Base-by-base conservation (phyloP, 92 coral and sea anemone species). In the Epizoanthus illoricatus region DNA sequence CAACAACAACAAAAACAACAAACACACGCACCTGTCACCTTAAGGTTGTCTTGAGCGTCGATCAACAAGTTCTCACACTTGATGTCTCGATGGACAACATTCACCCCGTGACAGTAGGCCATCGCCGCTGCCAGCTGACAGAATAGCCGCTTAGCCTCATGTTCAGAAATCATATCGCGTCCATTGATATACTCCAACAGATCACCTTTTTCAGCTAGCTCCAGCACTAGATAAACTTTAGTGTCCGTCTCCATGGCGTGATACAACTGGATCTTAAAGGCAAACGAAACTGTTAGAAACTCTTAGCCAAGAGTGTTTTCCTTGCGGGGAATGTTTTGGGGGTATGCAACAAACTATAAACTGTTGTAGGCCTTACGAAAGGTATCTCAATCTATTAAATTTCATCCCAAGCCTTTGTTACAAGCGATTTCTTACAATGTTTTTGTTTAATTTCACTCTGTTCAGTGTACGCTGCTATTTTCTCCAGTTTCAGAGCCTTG, bases 181-280 rank as follows among this genome's bases (percentile, higher is more conserved):
- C 52, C 82, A 61, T 92, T 92, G 76, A 92, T 87, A 81, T 76
- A 92, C 55, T 92, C 94, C 8, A 92, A 81, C 20, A 92, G 84
- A 67, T 92, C 97, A 8, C 97, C 97, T 61, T 84, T 84, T 43
- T 90, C 89, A 5, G 93, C 97, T 23, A 90, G 76, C 75, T 92
- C 92, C 16, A 88, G 84, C 13, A 92, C 64, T 5, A 92, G 71
- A 78, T 83, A 92, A 2, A 90, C 97, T 76, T 90, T 92, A 57
- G 89, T 90, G n/a, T 91, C 89, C 21, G 97, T 92, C 75, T 92
- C 97, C 59, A 92, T 83, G 0, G 93, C 90, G 55, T 92, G 92
- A 71, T 82, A 86, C 17, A 92, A 81, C 80, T 88, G 74, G 54
- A 92, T 83, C 97, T 92, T 84, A 21, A 24, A 47, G 39, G 49